Conservation (phyloP, 2,797 vertebrate genomes). For the Tapirus indicus region DNA sequence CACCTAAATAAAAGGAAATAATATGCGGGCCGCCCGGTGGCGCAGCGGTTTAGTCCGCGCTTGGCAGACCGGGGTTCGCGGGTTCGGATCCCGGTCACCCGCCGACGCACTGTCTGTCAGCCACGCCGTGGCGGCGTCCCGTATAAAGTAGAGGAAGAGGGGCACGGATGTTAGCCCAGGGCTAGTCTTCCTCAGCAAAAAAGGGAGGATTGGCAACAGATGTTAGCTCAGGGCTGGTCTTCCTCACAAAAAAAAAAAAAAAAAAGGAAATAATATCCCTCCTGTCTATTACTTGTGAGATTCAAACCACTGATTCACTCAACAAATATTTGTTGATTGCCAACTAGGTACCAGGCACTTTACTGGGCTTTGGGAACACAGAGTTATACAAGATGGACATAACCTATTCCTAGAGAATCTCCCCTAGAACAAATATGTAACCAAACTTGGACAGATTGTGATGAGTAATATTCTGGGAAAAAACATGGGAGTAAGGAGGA, state of each 20-base stretch:
- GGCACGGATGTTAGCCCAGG: too few relatives aligned
- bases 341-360: neutral
- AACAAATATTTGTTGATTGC: neutral
- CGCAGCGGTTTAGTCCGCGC: too few relatives aligned
- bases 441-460: neutral
- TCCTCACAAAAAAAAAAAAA: too few relatives aligned
- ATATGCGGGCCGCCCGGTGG: too few relatives aligned
- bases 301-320: neutral
- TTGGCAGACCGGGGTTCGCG: too few relatives aligned
- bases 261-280: neutral
- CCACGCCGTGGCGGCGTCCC: too few relatives aligned
- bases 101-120: too few relatives aligned
- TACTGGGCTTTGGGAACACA: neutral
- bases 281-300: neutral
- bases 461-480: neutral
- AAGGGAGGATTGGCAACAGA: too few relatives aligned
- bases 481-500: fast-evolving
- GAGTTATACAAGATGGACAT: neutral
- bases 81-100: too few relatives aligned
- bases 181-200: too few relatives aligned
- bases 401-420: neutral
- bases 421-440: neutral
- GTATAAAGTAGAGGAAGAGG: too few relatives aligned
- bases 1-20: neutral
- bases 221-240: too few relatives aligned